A percentile compares a stretch with the other conserved stretches of the same genome.
These are phyloP conservation scores for Tolypeutes matacus DNA, from an alignment of 2,797 vertebrate genomes.

Conservation along the genomic window DNA sequence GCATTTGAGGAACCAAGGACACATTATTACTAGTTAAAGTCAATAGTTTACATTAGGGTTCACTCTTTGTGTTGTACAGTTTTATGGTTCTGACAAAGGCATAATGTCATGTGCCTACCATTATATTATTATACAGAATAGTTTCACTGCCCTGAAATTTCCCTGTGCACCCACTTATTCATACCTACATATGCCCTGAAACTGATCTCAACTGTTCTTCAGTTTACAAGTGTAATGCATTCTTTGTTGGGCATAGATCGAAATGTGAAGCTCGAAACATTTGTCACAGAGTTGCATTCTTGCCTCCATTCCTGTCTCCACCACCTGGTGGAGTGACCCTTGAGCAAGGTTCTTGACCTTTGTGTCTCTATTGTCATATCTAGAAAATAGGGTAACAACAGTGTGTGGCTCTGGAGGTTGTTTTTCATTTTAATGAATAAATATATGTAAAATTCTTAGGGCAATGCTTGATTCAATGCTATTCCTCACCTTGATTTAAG, in stretches of 20 bases:
- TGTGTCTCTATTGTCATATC: background rate
- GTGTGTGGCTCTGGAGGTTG: background rate
- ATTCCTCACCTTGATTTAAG: background rate
- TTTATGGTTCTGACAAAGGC: background rate
- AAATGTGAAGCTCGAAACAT: background rate
- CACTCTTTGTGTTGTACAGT: too few species aligned
- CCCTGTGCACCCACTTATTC: background rate
- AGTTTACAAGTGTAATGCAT: background rate
- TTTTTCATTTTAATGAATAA: background rate
- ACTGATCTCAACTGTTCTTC: background rate
- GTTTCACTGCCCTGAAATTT: background rate
- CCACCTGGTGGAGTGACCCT: background rate
- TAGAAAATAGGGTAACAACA: background rate
- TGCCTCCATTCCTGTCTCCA: background rate
- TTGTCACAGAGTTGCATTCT: background rate
- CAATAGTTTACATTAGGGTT: background rate
- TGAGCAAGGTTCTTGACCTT: background rate
- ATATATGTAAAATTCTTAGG: background rate
- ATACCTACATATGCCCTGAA: too few species aligned
- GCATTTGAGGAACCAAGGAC: background rate
- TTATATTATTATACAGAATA: background rate
- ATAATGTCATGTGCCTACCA: background rate
- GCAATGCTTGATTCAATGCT: background rate
- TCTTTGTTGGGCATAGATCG: background rate
- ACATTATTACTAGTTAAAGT: conserved; percentile 7